These are phyloP conservation scores for Zingel zingel DNA, from an alignment of 2,113 vertebrate genomes.

Conservation along the genomic window DNA sequence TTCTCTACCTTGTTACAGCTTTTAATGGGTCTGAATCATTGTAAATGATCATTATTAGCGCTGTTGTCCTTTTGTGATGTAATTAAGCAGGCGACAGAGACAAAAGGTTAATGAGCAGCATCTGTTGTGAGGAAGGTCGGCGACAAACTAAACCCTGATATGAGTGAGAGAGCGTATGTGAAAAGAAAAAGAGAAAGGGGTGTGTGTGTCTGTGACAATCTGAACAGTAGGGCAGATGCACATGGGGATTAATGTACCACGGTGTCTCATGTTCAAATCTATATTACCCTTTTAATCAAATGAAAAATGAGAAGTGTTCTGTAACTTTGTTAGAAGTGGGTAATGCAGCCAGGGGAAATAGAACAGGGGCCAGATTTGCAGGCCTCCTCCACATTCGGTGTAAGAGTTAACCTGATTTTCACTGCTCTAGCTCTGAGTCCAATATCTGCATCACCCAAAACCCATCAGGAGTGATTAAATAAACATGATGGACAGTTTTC, in stretches of 20 bases:
- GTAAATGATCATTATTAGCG: constrained; percentile 37
- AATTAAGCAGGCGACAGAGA: constrained; percentile 49
- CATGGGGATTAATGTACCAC: constrained; percentile 71
- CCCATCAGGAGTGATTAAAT: constrained; percentile 78
- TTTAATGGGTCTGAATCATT: constrained; percentile 55
- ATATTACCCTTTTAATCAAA: constrained; percentile 81
- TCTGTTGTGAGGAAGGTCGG: constrained; percentile 30
- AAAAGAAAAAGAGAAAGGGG: not conserved
- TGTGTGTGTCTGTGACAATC: not conserved
- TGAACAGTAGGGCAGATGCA: constrained; percentile 53
- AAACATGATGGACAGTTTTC: constrained; percentile 74
- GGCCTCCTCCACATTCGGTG: constrained; percentile 74
- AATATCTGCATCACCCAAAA: constrained; percentile 75
- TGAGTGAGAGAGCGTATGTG: constrained; percentile 4
- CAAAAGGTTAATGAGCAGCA: constrained; percentile 63
- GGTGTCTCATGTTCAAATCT: constrained; percentile 76
- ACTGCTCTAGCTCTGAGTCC: constrained; percentile 68
- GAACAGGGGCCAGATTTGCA: constrained; percentile 72
- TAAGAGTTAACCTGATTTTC: constrained; percentile 77
- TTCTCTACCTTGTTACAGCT: constrained; percentile 31
- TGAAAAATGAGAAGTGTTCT: constrained; percentile 81
- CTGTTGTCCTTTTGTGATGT: constrained; percentile 57
- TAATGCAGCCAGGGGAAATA: constrained; percentile 79
- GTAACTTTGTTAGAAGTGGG: constrained; percentile 82
- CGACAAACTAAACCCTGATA: constrained; percentile 22